phyloP scores from a whole-genome alignment of 1,140 invertebrate species.

The Muscidifurax raptorellus region DNA sequence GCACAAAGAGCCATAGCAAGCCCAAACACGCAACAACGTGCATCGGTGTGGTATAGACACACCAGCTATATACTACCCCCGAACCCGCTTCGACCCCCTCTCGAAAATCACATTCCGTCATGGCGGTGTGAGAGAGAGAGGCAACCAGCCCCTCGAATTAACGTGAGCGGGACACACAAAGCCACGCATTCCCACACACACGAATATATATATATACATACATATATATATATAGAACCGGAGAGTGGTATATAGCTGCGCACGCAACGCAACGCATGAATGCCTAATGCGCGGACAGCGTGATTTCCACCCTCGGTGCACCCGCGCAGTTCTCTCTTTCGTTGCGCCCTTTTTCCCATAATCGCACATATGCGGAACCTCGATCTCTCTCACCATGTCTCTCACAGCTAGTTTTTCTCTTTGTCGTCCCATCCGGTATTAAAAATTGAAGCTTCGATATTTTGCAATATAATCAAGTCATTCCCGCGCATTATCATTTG shows the following conservation, averaged over 20 bases:
- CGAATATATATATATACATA: conserved; percentile 62
- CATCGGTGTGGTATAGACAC: neutral
- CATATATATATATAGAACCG: conserved; percentile 56
- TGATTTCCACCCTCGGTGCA: conserved; percentile 49
- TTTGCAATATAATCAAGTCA: conserved; percentile 3
- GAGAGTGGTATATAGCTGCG: too few species aligned
- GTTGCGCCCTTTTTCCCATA: neutral
- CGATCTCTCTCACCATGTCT: neutral
- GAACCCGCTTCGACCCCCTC: neutral
- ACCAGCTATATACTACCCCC: neutral
- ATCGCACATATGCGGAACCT: neutral
- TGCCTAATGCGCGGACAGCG: conserved; percentile 64
- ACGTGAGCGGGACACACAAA: conserved; percentile 43
- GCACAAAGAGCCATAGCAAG: neutral
- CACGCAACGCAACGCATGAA: conserved; percentile 62
- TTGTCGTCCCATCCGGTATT: too few species aligned
- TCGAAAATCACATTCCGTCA: conserved; percentile 37
- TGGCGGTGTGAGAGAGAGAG: conserved; percentile 1
- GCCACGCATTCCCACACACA: conserved; percentile 62
- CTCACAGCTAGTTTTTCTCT: neutral
- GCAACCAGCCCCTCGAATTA: conserved; percentile 45
- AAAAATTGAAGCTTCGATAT: neutral
- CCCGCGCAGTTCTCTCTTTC: neutral
- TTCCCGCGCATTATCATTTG: neutral
- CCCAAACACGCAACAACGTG: neutral